A percentile compares a stretch with the other conserved stretches of the same genome.
Evolutionary conservation across 2,797 vertebrate species (phyloP).

Genomic region (Rallus crepitans): DNA sequence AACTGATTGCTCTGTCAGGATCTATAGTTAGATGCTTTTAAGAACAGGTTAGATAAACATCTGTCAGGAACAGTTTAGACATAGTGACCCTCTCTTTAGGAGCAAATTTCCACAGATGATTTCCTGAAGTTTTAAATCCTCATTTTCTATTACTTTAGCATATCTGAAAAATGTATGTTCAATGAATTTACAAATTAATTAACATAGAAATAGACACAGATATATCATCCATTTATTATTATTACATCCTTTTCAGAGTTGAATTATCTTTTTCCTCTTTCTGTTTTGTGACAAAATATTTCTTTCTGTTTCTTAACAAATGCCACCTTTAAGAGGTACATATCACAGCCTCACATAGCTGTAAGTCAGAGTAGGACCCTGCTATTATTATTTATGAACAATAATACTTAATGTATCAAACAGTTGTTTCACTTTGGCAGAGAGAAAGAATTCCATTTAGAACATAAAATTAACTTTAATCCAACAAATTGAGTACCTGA

Average conservation of each 20-base stretch:
- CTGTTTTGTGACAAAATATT: not conserved
- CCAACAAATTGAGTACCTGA: not conserved
- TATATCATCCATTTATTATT: not conserved
- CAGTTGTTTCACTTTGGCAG: not conserved
- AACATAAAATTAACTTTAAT: conserved; percentile 2
- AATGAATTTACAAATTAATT: not conserved
- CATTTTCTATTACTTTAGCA: not conserved
- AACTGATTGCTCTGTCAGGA: not conserved
- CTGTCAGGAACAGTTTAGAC: conserved; percentile 12
- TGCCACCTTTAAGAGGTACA: not conserved
- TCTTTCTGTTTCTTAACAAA: not conserved
- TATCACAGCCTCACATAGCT: not conserved
- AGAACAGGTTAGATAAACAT: conserved; percentile 41
- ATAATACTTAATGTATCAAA: not conserved
- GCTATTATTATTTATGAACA: conserved; percentile 24
- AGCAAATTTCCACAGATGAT: not conserved
- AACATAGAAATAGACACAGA: not conserved
- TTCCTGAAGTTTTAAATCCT: conserved; percentile 3
- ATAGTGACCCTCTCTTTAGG: not conserved
- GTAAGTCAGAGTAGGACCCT: not conserved
- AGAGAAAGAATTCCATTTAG: not conserved
- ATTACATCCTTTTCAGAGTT: not conserved
- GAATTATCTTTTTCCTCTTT: not conserved
- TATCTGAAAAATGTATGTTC: not conserved
- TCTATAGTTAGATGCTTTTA: conserved; percentile 27